Conservation (phyloP, 2,113 vertebrate species). For the Ursus arctos region DNA sequence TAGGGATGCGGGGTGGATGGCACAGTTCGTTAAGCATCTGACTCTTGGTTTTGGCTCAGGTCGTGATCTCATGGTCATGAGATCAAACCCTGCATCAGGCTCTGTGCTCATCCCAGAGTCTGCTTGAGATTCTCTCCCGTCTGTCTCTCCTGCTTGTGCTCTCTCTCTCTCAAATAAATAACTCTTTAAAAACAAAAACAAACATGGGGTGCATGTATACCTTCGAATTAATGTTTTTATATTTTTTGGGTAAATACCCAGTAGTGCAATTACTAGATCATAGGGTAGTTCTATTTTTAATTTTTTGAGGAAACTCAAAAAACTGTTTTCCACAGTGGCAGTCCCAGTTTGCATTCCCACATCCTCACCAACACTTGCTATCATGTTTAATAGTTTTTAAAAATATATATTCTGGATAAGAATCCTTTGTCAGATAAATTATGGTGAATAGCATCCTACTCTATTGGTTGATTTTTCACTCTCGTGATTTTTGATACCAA, state of each 20-base stretch:
- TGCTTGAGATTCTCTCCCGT: neutral
- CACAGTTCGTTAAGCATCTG: neutral
- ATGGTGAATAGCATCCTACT: neutral
- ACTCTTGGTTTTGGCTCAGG: neutral
- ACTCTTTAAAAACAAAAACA: neutral
- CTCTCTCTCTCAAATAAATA: neutral
- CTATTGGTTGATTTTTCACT: neutral
- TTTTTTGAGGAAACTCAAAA: neutral
- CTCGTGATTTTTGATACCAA: neutral
- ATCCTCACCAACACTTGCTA: neutral
- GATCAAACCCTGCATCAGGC: neutral
- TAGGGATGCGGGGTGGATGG: neutral
- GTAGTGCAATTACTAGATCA: neutral
- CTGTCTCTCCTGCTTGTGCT: neutral
- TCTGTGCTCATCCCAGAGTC: neutral
- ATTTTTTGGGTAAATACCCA: neutral
- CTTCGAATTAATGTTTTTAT: neutral
- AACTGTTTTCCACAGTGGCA: neutral
- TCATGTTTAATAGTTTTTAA: neutral
- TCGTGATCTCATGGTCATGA: neutral
- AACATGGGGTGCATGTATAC: neutral
- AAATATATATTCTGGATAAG: neutral
- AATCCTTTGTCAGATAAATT: neutral
- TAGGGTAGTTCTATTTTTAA: neutral
- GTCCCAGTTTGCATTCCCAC: neutral